phyloP scores from a whole-genome alignment of 2,888 invertebrate species.

The Tachina fera region DNA sequence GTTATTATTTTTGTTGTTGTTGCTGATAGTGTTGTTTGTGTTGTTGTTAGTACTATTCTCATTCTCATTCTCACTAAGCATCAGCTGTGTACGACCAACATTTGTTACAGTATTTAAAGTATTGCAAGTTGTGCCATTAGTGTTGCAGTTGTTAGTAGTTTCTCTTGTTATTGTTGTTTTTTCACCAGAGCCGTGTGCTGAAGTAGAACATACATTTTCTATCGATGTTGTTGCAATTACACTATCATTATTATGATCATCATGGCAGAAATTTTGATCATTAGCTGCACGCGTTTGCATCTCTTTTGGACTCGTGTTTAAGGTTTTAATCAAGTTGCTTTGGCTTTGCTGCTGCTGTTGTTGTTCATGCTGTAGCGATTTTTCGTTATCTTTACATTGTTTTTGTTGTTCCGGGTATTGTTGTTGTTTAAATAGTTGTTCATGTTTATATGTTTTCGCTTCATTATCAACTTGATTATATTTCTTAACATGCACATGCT shows the following conservation, averaged over 20 bases:
- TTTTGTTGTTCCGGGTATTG: slow-evolving; percentile 16
- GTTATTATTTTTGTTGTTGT: slow-evolving; percentile 43
- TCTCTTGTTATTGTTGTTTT: slow-evolving; percentile 23
- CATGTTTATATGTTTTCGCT: slow-evolving; percentile 53
- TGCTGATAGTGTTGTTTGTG: slow-evolving; percentile 25
- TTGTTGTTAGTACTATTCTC: slow-evolving; percentile 41
- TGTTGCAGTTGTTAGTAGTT: slow-evolving; percentile 13
- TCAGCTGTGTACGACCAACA: not conserved
- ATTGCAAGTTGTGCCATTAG: slow-evolving; percentile 18
- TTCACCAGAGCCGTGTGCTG: not conserved
- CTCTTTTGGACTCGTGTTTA: slow-evolving; percentile 14
- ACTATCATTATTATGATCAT: slow-evolving; percentile 59
- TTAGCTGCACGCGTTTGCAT: slow-evolving; percentile 40
- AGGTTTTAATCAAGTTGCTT: slow-evolving; percentile 48
- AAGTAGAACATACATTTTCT: slow-evolving; percentile 11
- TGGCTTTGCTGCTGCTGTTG: slow-evolving; percentile 7
- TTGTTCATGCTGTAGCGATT: slow-evolving; percentile 21
- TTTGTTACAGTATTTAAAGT: slow-evolving; percentile 22
- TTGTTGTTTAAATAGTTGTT: slow-evolving; percentile 45
- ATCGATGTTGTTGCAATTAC: slow-evolving; percentile 29
- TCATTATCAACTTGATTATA: slow-evolving; percentile 64
- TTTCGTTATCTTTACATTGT: slow-evolving; percentile 25
- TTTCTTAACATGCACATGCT: slow-evolving; percentile 69
- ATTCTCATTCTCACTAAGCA: slow-evolving; percentile 35
- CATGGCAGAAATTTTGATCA: slow-evolving; percentile 45